Base-by-base conservation (phyloP, 2,888 invertebrate species). In the Harpalus rubripes region DNA sequence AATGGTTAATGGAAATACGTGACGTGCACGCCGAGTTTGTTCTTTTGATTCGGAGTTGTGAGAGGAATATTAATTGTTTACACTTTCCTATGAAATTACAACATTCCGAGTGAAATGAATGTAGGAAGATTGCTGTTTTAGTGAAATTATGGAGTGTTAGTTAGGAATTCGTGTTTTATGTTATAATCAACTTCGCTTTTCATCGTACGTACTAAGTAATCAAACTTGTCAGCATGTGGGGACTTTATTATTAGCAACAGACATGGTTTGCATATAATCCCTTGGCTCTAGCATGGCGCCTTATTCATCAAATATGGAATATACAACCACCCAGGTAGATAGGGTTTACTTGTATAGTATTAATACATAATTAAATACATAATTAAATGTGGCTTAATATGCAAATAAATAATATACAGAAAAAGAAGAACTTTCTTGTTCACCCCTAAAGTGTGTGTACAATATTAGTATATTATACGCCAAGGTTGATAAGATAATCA, bases 1-100 rank as follows among this genome's bases (percentile, higher is more conserved):
- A 74, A 74, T 74, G 44, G 72, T 74, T 74, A 74, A 74, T 74
- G 72, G 72, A 74, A 74, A 74, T 74, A 74, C 72, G 72, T 74
- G 72, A 18, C 72, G 18, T 74, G 72, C 72, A 74, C 18, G 18
- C 22, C 7, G 44, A 74, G 72, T 74, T 74, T 74, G 72, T 74
- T 74, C 72, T 74, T 74, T 74, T 74, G 72, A 74, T 74, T 74
- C 72, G 18, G 18, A 74, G 44, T 10, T 74, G 72, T 74, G 72
- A 41, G 72, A 15, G 72, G 72, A 74, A 74, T 74, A 74, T 74
- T 74, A 74, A 74, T 74, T 74, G 72, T 74, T 74, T 74, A 74
- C 72, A 74, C 72, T 74, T 74, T 74, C 72, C 41, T 74, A 41
- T 44, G 41, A 68, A 68, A 41, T 44, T 41, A 74, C 72, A 15